These are phyloP conservation scores for Ochotona curzoniae DNA, from an alignment of 2,113 vertebrate species.

Conservation along the genomic window DNA sequence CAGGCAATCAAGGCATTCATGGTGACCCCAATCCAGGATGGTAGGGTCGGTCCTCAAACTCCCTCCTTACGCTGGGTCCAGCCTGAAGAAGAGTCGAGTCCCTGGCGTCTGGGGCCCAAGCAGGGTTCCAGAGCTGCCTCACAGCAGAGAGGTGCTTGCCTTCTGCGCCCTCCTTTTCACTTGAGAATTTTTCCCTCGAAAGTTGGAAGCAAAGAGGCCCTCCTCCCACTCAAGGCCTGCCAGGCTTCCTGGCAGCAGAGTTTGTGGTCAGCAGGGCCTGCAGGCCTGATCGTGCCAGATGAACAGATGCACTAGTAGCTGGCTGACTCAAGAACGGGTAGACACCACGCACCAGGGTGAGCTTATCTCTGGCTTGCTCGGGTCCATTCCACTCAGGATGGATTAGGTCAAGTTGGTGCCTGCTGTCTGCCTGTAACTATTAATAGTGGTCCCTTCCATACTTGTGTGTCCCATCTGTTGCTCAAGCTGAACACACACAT, in stretches of 20 bases:
- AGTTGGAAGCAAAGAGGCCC: slow-evolving; percentile 70
- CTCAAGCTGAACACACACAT: background rate
- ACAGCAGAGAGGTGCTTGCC: background rate
- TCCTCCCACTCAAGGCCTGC: slow-evolving; percentile 56
- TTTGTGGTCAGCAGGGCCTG: slow-evolving; percentile 68
- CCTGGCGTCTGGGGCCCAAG: background rate
- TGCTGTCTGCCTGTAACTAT: background rate
- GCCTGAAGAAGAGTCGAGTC: background rate
- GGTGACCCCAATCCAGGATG: too few species aligned
- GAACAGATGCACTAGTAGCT: slow-evolving; percentile 57
- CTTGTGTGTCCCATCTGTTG: background rate
- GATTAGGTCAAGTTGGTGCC: background rate
- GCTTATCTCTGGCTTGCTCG: background rate
- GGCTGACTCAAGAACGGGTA: slow-evolving; percentile 16
- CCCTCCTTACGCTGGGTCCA: background rate
- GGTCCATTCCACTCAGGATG: background rate
- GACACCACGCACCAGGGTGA: background rate
- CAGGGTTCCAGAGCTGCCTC: background rate
- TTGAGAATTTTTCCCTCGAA: slow-evolving; percentile 69
- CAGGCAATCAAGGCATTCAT: too few species aligned
- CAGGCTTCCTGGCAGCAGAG: slow-evolving; percentile 69
- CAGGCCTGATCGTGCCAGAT: slow-evolving; percentile 60
- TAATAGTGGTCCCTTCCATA: background rate
- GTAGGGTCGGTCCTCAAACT: too few species aligned
- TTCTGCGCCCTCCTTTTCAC: background rate